Evolutionary conservation across 2,888 invertebrate genomes (phyloP).

Genomic region (Ichneumon xanthorius): DNA sequence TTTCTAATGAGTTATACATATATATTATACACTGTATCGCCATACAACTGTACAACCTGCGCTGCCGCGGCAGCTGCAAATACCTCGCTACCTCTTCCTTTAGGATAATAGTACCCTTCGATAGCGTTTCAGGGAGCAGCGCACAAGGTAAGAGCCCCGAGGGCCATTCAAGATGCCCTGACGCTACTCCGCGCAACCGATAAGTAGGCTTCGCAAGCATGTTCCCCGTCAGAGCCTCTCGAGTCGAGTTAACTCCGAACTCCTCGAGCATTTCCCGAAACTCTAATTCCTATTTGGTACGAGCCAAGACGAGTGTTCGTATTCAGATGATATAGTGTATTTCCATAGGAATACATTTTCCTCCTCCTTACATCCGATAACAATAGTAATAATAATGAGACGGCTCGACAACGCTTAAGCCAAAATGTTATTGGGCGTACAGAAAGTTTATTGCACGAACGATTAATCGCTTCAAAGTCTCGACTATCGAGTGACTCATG

Average conservation of each 20-base stretch:
- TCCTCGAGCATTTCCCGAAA: background rate
- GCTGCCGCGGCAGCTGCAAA: background rate
- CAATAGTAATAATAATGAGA: background rate
- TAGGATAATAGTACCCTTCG: slow-evolving; percentile 14
- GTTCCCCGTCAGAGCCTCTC: slow-evolving; percentile 3
- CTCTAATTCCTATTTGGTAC: background rate
- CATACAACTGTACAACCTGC: background rate
- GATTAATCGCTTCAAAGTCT: background rate
- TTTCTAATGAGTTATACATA: slow-evolving; percentile 41
- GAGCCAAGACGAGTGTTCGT: background rate
- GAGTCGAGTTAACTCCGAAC: background rate
- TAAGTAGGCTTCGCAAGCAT: slow-evolving; percentile 11
- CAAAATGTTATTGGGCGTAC: background rate
- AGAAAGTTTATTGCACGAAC: background rate
- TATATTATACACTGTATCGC: background rate
- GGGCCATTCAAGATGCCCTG: slow-evolving; percentile 21
- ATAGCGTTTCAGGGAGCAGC: background rate
- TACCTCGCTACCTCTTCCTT: background rate
- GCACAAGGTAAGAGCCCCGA: slow-evolving; percentile 16
- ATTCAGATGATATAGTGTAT: background rate
- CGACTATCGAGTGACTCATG: background rate
- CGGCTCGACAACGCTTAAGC: background rate
- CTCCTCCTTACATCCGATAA: background rate
- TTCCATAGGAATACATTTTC: background rate
- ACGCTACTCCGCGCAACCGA: slow-evolving; percentile 11